These are phyloP conservation scores for Columba guinea DNA, from an alignment of 2,797 vertebrate species.

Conservation along the genomic window DNA sequence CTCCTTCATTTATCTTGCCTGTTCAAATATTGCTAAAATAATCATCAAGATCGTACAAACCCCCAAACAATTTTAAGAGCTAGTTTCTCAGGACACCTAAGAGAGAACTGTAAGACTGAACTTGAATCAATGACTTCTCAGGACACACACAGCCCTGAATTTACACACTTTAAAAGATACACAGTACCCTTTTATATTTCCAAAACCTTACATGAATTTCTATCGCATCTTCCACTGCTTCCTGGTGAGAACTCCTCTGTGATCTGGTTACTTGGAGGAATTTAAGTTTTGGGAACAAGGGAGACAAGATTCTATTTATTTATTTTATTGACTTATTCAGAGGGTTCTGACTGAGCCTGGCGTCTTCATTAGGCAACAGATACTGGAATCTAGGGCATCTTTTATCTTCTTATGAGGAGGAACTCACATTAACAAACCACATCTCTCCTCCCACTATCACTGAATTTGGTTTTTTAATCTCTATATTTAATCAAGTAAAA, in stretches of 20 bases:
- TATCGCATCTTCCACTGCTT: neutral
- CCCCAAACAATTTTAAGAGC: neutral
- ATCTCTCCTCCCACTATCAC: neutral
- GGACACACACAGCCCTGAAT: neutral
- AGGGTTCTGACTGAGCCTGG: neutral
- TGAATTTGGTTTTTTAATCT: neutral
- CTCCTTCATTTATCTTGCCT: neutral
- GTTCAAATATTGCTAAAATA: neutral
- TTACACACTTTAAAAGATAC: neutral
- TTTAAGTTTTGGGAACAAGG: neutral
- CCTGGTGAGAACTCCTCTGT: neutral
- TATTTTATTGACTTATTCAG: neutral
- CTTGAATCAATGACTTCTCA: neutral
- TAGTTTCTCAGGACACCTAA: neutral
- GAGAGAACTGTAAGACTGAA: neutral
- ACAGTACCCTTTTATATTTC: neutral
- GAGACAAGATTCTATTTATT: neutral
- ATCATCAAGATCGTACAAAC: neutral
- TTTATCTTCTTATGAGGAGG: neutral
- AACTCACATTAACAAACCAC: neutral
- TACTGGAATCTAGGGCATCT: neutral
- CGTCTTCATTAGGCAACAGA: neutral
- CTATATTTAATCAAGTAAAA: neutral
- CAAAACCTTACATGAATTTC: neutral
- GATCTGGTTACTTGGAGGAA: neutral